These are phyloP conservation scores for Typhlichthys eigenmanni DNA, from an alignment of 2,797 vertebrate species.

Conservation along the genomic window DNA sequence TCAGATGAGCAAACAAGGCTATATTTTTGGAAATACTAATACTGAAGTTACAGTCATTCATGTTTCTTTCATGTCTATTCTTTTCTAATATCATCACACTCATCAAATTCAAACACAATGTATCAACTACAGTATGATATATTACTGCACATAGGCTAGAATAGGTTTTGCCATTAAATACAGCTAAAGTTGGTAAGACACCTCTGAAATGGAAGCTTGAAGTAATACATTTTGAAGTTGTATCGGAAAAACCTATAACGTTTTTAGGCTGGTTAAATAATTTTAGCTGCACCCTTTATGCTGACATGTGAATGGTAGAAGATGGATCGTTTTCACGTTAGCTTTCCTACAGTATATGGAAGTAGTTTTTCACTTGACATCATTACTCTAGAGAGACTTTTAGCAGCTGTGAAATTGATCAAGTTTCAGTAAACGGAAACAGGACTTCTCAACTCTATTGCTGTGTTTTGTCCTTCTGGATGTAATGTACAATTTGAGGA, in stretches of 20 bases:
- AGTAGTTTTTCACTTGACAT: too few relatives aligned
- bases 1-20: too few relatives aligned
- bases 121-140: conserved; percentile 1
- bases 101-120: conserved; percentile 2
- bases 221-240: background rate
- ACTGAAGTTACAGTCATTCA: too few relatives aligned
- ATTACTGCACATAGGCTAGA: background rate
- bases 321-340: too few relatives aligned
- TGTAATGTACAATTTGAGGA: background rate
- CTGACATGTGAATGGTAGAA: too few relatives aligned
- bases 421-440: background rate
- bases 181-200: conserved; percentile 4
- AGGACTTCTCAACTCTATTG: background rate
- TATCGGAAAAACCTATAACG: too few relatives aligned
- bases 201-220: background rate
- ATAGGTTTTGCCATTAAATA: conserved; percentile 10
- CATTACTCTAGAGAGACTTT: background rate
- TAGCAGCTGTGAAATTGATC: background rate
- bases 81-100: conserved; percentile 13
- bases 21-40: too few relatives aligned
- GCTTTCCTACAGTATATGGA: too few relatives aligned
- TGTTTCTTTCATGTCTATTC: too few relatives aligned
- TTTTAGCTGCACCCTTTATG: too few relatives aligned
- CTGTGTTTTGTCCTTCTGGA: background rate
- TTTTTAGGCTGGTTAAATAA: too few relatives aligned